Percentiles rank a stretch among this genome's conserved stretches.
These are phyloP conservation scores for Coptotermes formosanus DNA, from an alignment of 1,140 invertebrate species.

Conservation along the genomic window DNA sequence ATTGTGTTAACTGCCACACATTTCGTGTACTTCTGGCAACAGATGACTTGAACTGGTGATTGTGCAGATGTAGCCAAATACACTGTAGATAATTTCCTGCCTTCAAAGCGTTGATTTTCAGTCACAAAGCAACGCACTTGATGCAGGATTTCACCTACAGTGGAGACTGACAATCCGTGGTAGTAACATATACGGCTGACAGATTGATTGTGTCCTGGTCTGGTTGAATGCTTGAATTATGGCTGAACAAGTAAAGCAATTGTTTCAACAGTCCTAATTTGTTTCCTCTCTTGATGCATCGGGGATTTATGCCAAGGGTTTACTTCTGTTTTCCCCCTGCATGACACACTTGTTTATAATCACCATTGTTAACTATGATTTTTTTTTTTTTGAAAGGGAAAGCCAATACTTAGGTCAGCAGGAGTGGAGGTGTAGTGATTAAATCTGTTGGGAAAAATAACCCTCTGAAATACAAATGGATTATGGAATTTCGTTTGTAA, in stretches of 20 bases:
- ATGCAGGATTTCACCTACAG: slow-evolving; percentile 50
- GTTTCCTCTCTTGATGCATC: background rate
- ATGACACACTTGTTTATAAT: too few relatives aligned
- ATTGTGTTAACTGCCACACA: too few relatives aligned
- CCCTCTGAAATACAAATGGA: too few relatives aligned
- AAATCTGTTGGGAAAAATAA: too few relatives aligned
- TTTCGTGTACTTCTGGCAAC: too few relatives aligned
- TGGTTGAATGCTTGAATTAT: background rate
- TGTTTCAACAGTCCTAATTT: background rate
- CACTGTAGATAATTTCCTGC: slow-evolving; percentile 9
- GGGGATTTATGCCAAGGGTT: background rate
- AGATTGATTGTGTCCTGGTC: background rate
- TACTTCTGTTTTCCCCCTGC: too few relatives aligned
- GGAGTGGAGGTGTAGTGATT: too few relatives aligned
- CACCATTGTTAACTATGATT: too few relatives aligned
- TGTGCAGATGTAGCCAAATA: background rate
- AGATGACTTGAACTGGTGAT: background rate
- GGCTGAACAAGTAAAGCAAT: background rate
- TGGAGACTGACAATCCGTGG: slow-evolving; percentile 39
- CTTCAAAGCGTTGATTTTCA: slow-evolving; percentile 51
- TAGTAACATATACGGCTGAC: slow-evolving; percentile 17
- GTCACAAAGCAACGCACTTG: slow-evolving; percentile 51
- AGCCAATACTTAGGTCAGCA: too few relatives aligned
- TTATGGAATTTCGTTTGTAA: too few relatives aligned
- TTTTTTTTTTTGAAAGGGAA: too few relatives aligned